phyloP scores from a whole-genome alignment of 2,888 invertebrate genomes.

The Carabus problematicus region DNA sequence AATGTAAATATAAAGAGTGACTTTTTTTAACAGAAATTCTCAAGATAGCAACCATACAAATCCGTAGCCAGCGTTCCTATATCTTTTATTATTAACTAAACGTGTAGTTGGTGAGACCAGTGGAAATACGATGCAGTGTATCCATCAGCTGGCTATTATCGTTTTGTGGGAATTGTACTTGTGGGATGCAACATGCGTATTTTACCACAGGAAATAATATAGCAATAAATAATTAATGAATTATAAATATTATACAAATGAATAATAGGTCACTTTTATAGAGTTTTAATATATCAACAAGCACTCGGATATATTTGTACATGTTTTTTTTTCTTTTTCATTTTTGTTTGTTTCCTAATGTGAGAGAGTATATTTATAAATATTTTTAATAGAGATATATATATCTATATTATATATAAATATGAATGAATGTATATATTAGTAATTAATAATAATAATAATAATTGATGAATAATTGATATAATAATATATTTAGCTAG shows the following conservation, averaged over 20 bases:
- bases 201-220: conserved; percentile 57
- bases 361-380: conserved; percentile 69
- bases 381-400: conserved; percentile 62
- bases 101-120: too few relatives aligned
- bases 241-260: conserved; percentile 52
- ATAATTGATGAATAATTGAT: conserved; percentile 34
- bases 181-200: conserved; percentile 16
- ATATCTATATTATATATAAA: conserved; percentile 61
- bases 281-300: conserved; percentile 51
- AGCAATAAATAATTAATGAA: conserved; percentile 55
- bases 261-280: conserved; percentile 48
- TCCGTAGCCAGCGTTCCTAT: too few relatives aligned
- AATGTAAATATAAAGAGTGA: too few relatives aligned
- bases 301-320: conserved; percentile 50
- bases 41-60: too few relatives aligned
- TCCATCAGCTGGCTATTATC: background rate
- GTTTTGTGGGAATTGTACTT: conserved; percentile 9
- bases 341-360: conserved; percentile 65
- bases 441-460: conserved; percentile 29
- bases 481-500: conserved; percentile 45
- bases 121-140: too few relatives aligned
- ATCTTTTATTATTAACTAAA: too few relatives aligned
- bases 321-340: conserved; percentile 32
- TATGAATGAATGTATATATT: conserved; percentile 58
- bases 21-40: too few relatives aligned